Evolutionary conservation across 2,797 vertebrate genomes (phyloP).

Genomic region (Nasua narica): DNA sequence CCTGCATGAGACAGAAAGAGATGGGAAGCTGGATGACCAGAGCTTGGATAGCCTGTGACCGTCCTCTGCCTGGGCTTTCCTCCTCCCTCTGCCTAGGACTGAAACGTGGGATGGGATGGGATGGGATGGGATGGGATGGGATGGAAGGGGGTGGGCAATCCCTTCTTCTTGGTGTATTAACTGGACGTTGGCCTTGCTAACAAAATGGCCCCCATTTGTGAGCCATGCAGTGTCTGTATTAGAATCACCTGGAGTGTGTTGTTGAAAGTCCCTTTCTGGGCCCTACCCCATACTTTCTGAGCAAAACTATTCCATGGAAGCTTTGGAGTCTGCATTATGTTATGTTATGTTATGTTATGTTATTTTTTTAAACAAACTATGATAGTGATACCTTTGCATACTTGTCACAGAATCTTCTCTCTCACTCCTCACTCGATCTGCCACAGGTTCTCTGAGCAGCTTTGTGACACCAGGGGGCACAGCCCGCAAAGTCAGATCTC

Average conservation of each 20-base stretch:
- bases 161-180: accelerated
- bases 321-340: background rate
- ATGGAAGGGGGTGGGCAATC: accelerated
- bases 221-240: background rate
- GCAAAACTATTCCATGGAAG: background rate
- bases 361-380: background rate
- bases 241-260: too few species aligned
- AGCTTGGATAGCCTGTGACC: accelerated
- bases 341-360: too few species aligned
- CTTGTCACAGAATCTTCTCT: background rate
- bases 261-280: background rate
- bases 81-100: background rate
- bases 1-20: accelerated
- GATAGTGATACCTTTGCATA: background rate
- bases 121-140: too few species aligned
- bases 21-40: background rate
- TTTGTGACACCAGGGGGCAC: background rate
- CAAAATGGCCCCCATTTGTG: too few species aligned
- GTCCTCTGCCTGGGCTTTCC: background rate
- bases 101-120: background rate
- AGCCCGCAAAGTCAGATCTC: background rate
- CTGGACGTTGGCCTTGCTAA: background rate
- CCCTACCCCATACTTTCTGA: background rate
- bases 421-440: background rate
- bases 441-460: background rate